Percentiles rank a stretch among this genome's conserved stretches.
Conservation (phyloP, 2,888 invertebrate species). For the Nomada fucata region DNA sequence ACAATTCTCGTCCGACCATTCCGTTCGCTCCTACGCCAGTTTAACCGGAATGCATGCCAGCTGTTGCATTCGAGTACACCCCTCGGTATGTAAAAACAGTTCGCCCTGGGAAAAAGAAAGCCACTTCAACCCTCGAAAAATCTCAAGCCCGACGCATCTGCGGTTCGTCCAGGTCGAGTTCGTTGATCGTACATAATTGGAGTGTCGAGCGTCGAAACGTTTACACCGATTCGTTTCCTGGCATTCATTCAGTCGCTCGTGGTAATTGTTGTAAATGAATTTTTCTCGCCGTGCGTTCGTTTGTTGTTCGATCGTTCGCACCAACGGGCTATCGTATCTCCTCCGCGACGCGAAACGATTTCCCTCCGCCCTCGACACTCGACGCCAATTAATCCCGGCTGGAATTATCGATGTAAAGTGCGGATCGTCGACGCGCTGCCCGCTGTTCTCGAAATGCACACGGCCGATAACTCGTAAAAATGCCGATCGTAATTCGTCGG, state of each 20-base stretch:
- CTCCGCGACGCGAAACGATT: slow-evolving; percentile 58
- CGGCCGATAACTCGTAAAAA: slow-evolving; percentile 59
- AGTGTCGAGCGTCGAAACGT: neutral
- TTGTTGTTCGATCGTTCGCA: slow-evolving; percentile 52
- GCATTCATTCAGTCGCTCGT: slow-evolving; percentile 38
- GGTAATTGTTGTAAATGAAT: slow-evolving; percentile 37
- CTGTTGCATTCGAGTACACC: neutral
- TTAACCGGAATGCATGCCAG: neutral
- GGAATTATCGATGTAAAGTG: slow-evolving; percentile 65
- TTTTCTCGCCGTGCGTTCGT: slow-evolving; percentile 29
- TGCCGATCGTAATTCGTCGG: slow-evolving; percentile 58
- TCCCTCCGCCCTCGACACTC: slow-evolving; percentile 55
- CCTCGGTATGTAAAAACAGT: neutral
- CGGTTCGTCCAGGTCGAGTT: no score
- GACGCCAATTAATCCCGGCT: slow-evolving; percentile 60
- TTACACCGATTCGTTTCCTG: slow-evolving; percentile 9
- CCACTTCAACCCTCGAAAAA: neutral
- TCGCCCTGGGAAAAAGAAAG: neutral
- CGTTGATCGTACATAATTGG: no score
- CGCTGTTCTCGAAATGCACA: slow-evolving; percentile 53
- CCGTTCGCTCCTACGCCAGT: neutral
- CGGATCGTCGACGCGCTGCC: slow-evolving; percentile 40
- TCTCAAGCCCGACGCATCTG: no score
- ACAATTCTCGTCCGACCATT: neutral
- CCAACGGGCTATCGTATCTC: slow-evolving; percentile 38